Conservation (phyloP, 2,113 vertebrate genomes). For the Nematolebias whitei region DNA sequence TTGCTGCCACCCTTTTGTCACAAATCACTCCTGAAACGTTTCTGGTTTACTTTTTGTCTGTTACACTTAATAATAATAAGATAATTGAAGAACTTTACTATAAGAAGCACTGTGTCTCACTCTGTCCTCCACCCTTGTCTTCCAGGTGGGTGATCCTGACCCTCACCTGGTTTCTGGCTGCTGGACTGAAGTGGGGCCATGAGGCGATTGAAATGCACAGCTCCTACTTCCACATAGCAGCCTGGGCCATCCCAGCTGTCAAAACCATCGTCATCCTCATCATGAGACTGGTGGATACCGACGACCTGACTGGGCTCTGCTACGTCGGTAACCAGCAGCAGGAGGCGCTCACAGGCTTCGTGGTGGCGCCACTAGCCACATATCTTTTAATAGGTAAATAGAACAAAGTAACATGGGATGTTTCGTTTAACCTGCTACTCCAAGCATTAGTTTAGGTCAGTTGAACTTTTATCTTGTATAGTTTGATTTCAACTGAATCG, state of each 20-base stretch:
- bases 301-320: conserved; percentile 93
- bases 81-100: no score
- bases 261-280: conserved; percentile 99
- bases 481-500: no score
- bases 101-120: neutral
- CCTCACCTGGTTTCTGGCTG: conserved; percentile 97
- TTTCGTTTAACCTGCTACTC: no score
- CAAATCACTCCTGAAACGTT: no score
- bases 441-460: no score
- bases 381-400: conserved; percentile 89
- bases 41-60: no score
- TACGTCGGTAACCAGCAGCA: conserved; percentile 96
- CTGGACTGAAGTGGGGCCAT: conserved; percentile 97
- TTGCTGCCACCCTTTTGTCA: no score
- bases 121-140: conserved; percentile 46
- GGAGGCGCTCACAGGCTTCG: conserved; percentile 94
- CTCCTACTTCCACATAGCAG: conserved; percentile 98
- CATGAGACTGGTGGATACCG: conserved; percentile 96
- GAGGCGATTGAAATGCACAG: conserved; percentile 99
- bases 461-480: no score
- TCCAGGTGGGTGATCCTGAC: conserved; percentile 98
- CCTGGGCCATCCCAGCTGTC: conserved; percentile 96
- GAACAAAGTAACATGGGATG: no score
- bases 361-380: conserved; percentile 94
- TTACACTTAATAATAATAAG: no score